phyloP scores from a whole-genome alignment of 2,797 vertebrate species.

The Jordanella pulchra region DNA sequence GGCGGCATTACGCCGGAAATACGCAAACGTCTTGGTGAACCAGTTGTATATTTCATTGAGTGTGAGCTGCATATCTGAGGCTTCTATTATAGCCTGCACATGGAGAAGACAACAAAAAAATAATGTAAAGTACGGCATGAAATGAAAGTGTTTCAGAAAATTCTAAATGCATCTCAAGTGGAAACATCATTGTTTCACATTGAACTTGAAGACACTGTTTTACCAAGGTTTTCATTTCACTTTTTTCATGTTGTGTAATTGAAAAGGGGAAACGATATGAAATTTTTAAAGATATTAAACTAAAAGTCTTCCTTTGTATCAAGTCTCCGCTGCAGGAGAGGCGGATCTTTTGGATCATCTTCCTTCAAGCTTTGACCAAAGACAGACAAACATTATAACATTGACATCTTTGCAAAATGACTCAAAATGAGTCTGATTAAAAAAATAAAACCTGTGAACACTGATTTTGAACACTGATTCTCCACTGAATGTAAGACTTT shows the following conservation, averaged over 20 bases:
- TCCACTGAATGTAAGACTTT: no score
- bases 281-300: neutral
- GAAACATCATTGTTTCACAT: neutral
- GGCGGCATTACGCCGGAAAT: conserved; percentile 95
- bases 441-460: no score
- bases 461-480: no score
- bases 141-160: conserved; percentile 7
- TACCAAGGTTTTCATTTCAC: neutral
- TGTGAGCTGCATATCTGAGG: conserved; percentile 92
- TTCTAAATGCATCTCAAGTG: neutral
- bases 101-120: conserved; percentile 5
- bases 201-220: neutral
- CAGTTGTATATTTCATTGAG: conserved; percentile 99
- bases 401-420: neutral
- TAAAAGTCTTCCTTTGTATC: neutral
- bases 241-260: neutral
- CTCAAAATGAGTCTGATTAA: neutral
- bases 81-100: conserved; percentile 93
- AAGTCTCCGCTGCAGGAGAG: neutral
- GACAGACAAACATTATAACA: neutral
- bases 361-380: neutral
- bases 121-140: conserved; percentile 9
- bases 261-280: neutral
- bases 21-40: conserved; percentile 95
- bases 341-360: neutral